These are phyloP conservation scores for Phyllotreta cruciferae DNA, from an alignment of 2,888 invertebrate species.

Conservation along the genomic window DNA sequence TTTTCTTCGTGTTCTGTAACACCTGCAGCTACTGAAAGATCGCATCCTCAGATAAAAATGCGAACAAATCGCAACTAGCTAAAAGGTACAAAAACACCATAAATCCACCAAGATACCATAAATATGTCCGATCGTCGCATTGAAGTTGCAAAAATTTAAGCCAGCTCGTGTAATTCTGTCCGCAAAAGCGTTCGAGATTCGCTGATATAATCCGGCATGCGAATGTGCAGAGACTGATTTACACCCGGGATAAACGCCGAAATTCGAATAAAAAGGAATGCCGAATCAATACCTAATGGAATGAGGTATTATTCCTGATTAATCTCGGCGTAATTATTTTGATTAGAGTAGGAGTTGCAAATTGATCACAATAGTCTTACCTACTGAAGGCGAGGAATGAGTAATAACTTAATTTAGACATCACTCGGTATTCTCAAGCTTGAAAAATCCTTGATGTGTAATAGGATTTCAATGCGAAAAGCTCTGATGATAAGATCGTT, in stretches of 20 bases:
- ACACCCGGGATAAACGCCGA: conserved; percentile 28
- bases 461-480: conserved; percentile 47
- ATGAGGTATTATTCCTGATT: conserved; percentile 7
- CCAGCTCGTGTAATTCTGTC: conserved; percentile 41
- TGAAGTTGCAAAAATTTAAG: conserved; percentile 40
- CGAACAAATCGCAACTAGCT: conserved; percentile 42
- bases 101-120: conserved; percentile 47
- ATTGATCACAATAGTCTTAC: background rate
- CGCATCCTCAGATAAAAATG: conserved; percentile 32
- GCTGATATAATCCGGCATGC: conserved; percentile 44
- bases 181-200: conserved; percentile 45
- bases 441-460: conserved; percentile 36
- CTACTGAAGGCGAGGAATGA: background rate
- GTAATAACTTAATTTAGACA: background rate
- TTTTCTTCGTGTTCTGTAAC: conserved; percentile 31
- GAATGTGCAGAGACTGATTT: conserved; percentile 41
- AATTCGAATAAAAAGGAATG: conserved; percentile 22
- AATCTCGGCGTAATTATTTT: too few relatives aligned
- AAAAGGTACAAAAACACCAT: conserved; percentile 49
- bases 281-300: conserved; percentile 29
- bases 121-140: conserved; percentile 45
- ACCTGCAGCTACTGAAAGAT: conserved; percentile 33
- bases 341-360: too few relatives aligned
- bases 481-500: conserved; percentile 48
- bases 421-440: conserved; percentile 8